Base-by-base conservation (phyloP, 2,797 vertebrate genomes). In the Gymnoscopelus microlampas region DNA sequence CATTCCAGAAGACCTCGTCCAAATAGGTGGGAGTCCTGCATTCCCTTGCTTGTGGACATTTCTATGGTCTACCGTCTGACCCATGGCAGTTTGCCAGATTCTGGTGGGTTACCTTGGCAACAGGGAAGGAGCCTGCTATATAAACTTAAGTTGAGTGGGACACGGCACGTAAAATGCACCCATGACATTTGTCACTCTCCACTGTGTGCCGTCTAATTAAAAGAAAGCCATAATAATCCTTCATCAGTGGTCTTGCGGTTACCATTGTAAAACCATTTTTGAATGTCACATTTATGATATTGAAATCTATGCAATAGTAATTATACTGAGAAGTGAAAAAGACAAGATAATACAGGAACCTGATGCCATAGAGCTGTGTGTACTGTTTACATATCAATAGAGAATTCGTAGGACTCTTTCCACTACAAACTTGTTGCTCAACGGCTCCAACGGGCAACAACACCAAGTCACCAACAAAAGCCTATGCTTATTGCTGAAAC, bases 41-140 rank as follows among this genome's bases (percentile, higher is more conserved):
- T 80, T 83, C 84, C 81, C 79, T 73, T 82, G 61, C 62, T 51
- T 53, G 13, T 67, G 71, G 62, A 70, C 81, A 86, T 87, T 90
- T 82, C 85, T 70, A 64, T 57, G 60, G 74, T 68, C 70, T 60
- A 64, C 53, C 59, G 74, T 68, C 70, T 60, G 78, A 72, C 79
- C 75, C 51, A 15, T 49, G 78, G 82, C 74, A 67, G 68, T 71
- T 53, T 57, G 74, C 81, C 83, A 82, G 71, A 70, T 66, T 73
- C 23, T 54, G 77, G 63, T 51, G 53, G 67, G 81, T 63, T 62
- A 53, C 71, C 71, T 49, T 15, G 47, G 47, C 29, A 68, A 58
- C 59, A 51, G 14, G 44, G 63, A 81, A 6, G 63, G 14, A 8
- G 64, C 62, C n/a, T 69, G 77, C 59, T 19, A 19, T 19, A 26